These are phyloP conservation scores for Hypsibius dujardini DNA, from an alignment of 1,140 invertebrate species.

Conservation along the genomic window DNA sequence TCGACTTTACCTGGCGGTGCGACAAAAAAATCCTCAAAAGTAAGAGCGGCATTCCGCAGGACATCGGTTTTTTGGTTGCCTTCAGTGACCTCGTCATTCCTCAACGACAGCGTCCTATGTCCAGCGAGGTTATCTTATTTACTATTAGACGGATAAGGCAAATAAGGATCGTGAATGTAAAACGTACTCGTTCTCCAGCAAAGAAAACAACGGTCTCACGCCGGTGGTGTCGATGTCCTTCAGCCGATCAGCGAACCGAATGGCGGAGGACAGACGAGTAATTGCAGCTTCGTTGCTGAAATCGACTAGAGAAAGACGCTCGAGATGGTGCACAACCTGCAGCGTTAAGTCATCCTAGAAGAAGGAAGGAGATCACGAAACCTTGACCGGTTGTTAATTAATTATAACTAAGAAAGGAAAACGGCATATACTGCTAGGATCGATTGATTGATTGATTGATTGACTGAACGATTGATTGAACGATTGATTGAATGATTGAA, in stretches of 20 bases:
- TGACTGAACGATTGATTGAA: too few species aligned
- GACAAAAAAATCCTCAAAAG: slow-evolving; percentile 71
- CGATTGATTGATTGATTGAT: too few species aligned
- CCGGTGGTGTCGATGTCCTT: slow-evolving; percentile 45
- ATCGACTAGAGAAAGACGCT: slow-evolving; percentile 57
- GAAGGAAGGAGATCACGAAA: neutral
- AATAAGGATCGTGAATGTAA: slow-evolving; percentile 5
- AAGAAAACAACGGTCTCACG: slow-evolving; percentile 55
- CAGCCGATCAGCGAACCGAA: slow-evolving; percentile 60
- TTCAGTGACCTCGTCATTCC: slow-evolving; percentile 50
- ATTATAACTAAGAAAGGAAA: slow-evolving; percentile 3
- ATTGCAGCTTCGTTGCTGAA: slow-evolving; percentile 52
- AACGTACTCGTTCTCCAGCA: slow-evolving; percentile 54
- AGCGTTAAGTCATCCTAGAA: slow-evolving; percentile 11
- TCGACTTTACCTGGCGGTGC: slow-evolving; percentile 65
- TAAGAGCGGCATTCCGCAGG: slow-evolving; percentile 49
- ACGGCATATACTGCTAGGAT: too few species aligned
- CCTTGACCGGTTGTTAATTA: too few species aligned
- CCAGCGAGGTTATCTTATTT: slow-evolving; percentile 21
- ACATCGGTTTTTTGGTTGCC: slow-evolving; percentile 46
- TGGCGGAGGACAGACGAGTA: slow-evolving; percentile 52
- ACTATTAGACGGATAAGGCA: neutral
- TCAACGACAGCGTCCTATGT: slow-evolving; percentile 44
- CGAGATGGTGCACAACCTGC: slow-evolving; percentile 36
- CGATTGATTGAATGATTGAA: too few species aligned